Base-by-base conservation (phyloP, 2,888 invertebrate species). In the Neoscelio sp. region DNA sequence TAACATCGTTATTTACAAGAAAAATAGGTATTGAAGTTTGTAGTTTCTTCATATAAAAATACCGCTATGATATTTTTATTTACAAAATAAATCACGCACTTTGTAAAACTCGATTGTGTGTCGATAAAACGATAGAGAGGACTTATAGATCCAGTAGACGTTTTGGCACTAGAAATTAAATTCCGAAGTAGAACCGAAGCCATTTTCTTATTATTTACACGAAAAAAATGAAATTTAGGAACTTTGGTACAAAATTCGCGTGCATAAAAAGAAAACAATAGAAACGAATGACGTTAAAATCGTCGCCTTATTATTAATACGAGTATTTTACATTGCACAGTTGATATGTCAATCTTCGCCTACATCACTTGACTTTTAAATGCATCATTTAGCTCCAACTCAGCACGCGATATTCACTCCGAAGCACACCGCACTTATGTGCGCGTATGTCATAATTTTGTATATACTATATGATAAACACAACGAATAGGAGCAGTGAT, bases 391-490 rank as follows among this genome's bases (percentile, higher is more conserved):
- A 58, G 64, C 33, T 62, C 35, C 65, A 46, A 35, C 68, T 17
- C 44, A 64, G 70, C 79, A 70, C 75, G 71, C 75, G 75, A 71
- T 71, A 67, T 15, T 75, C 70, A 67, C 42, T 40, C 15, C 79
- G 70, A 75, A 79, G 18, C 70, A 79, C 75, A 79, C 60, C 35
- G 54, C 68, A 70, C 74, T 50, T 30, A 18, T 46, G 65, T 50
- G 56, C 64, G 62, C 58, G 58, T 30, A 52, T 26, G 44, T 80
- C 83, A 84, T 85, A 85, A 70, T 77, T 83, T 70, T 81, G 62
- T 85, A 89, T 89, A 89, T 88, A 89, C 88, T 88, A 88, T 88
- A 88, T 88, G 82, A 87, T 88, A 89, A 89, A 89, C 87, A 88
- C 86, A 89, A 89, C 88, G 85, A 74, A 52, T 65, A 65, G 20